Evolutionary conservation across 1,140 invertebrate species (phyloP).

Genomic region (Lasaia peninsularis): DNA sequence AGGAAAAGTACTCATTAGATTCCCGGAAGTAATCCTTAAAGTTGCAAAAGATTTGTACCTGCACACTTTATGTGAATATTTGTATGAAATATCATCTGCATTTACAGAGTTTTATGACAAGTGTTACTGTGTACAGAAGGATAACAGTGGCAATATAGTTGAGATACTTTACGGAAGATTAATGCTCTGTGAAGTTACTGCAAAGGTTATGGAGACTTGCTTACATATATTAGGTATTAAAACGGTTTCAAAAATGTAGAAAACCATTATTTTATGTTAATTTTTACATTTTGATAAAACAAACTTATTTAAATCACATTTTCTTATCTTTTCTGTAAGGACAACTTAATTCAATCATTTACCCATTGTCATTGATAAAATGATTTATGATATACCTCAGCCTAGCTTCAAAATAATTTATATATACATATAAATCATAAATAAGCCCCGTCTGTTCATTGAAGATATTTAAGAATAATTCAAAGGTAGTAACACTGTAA

Average conservation of each 20-base stretch:
- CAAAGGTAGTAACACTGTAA: too few relatives aligned
- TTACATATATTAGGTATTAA: slow-evolving; percentile 95
- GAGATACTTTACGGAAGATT: slow-evolving; percentile 93
- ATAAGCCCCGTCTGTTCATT: too few relatives aligned
- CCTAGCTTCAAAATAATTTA: too few relatives aligned
- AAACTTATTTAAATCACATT: neutral
- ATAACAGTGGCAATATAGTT: slow-evolving; percentile 85
- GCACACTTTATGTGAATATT: slow-evolving; percentile 95
- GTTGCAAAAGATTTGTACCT: slow-evolving; percentile 91
- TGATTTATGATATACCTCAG: too few relatives aligned
- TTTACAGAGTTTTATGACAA: slow-evolving; percentile 99
- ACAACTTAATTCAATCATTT: too few relatives aligned
- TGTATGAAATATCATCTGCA: slow-evolving; percentile 94
- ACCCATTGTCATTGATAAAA: too few relatives aligned
- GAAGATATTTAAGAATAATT: too few relatives aligned
- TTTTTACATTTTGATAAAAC: neutral
- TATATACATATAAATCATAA: too few relatives aligned
- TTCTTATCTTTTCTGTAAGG: neutral
- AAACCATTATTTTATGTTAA: neutral
- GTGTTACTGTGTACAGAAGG: slow-evolving; percentile 98
- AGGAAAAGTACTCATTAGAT: slow-evolving; percentile 90
- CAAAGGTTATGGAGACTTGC: slow-evolving; percentile 90
- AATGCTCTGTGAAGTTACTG: slow-evolving; percentile 95
- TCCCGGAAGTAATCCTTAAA: slow-evolving; percentile 92
- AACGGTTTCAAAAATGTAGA: slow-evolving; percentile 93